Base-by-base conservation (phyloP, 2,888 invertebrate species). In the Scaptomyza cyrtandrae region DNA sequence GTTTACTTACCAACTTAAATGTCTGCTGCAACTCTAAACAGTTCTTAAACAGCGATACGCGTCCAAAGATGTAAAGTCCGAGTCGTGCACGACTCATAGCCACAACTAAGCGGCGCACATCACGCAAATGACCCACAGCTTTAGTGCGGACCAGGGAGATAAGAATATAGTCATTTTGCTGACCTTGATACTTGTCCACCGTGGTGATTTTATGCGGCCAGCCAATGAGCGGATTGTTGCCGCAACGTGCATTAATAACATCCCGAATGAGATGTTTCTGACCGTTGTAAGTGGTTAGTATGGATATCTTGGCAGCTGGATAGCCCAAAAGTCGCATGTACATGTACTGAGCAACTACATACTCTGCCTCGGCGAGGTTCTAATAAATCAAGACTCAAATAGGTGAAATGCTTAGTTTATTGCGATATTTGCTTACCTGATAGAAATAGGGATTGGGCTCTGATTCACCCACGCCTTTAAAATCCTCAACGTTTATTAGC, bases 141-240 rank as follows among this genome's bases (percentile, higher is more conserved):
- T 96, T 96, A 0, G 99, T 99, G 71, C 99, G 94, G 24, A 99
- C 99, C 49, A 99, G 93, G 0, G 99, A 99, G 52, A 99, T 94
- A 14, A 99, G 94, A 67, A 99, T 98, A 89, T 97, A 98, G 93
- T 99, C 99, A 92, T 99, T 99, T 93, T 99, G 99, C 90, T 99
- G 99, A 62, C 99, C 99, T 91, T 99, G 99, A 92, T 98, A 99
- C 91, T 99, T 99, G 93, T 99, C 99, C 16, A 99, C 99, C 0
- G 99, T 99, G 0, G 97, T 97, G 29, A 97, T 95, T 93, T 98
- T 98, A 79, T 96, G 95, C 0, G 98, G 98, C 88, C 95, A 93
- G 16, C 99, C 99, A 80, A 99, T 98, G 56, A 99, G 93, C 0
- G 98, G 98, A 93, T 99, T 99, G 69, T 95, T 96, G 0, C 97